Evolutionary conservation across 1,140 invertebrate genomes (phyloP), one percentile per base, ranked within the genome.

Genomic region (Papilio helenus): DNA sequence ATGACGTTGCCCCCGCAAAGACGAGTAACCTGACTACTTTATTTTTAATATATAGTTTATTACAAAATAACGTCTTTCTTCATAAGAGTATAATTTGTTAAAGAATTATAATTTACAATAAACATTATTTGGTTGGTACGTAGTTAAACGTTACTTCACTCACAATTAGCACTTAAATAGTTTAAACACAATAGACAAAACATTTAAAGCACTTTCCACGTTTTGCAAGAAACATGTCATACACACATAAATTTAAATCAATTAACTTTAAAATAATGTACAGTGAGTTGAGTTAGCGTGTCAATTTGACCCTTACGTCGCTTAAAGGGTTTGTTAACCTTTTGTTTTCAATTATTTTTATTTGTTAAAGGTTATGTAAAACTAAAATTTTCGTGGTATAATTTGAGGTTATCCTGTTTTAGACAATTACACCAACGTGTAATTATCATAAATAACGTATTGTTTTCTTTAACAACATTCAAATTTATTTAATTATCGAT

Each of bases 181-280:
- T 61, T 34, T 29, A 68, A 68, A 68, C 34, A 68, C 26, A 68
- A 29, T 29, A 68, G 61, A 34, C 2, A 26, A 26, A 26, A 68
- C 26, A 68, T 68, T 18, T 68, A 29, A 68, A 29, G 26, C 61
- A 29, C 61, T 68, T 68, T 68, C 61, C 3, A 68, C 61, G 5
- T 68, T 14, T 68, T 68, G 26, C 58, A 65, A 65, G 3, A 65
- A 65, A 29, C 26, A 29, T 68, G 58, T 65, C 58, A 29, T 68
- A 7, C 61, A 34, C 14, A 68, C 23, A 68, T 68, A 29, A 61
- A 61, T 68, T 29, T 29, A 68, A 68, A 68, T 29, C 14, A 68
- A 68, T 68, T 68, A 68, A 68, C 26, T 68, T 68, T 61, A 29
- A 61, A 20, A 61, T 12, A 29, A 68, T 16, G 16, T 16, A 12